phyloP scores from a whole-genome alignment of 2,113 vertebrate genomes.

The Eubucco bourcierii region DNA sequence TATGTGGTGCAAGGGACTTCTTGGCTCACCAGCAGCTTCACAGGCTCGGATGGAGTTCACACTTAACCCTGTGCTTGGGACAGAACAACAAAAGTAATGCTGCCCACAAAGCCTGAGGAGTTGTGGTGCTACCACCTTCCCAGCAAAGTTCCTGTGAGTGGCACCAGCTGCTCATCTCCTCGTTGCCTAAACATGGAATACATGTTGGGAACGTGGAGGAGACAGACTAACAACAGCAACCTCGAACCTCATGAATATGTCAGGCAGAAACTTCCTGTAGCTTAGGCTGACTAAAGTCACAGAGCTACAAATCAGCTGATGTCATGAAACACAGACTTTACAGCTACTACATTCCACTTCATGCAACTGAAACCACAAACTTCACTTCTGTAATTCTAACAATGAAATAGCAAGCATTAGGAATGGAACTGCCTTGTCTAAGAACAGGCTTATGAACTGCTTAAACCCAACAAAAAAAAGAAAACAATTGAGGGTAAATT shows the following conservation, averaged over 20 bases:
- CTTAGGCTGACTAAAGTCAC: background rate
- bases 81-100: background rate
- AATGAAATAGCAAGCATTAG: background rate
- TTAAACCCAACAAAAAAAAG: background rate
- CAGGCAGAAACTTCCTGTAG: background rate
- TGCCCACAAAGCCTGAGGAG: background rate
- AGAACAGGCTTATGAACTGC: background rate
- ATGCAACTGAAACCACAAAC: background rate
- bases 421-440: background rate
- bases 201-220: background rate
- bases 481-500: background rate
- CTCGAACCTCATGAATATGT: background rate
- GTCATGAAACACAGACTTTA: background rate
- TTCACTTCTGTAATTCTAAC: background rate
- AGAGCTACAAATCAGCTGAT: background rate
- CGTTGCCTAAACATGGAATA: background rate
- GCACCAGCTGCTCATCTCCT: background rate
- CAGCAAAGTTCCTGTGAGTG: background rate
- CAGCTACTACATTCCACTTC: background rate
- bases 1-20: background rate
- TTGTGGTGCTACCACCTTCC: background rate
- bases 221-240: background rate
- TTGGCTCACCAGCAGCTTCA: background rate
- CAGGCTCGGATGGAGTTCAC: rapidly evolving
- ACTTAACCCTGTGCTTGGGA: background rate